phyloP scores from a whole-genome alignment of 2,888 invertebrate genomes.

The Athrips mouffetella region DNA sequence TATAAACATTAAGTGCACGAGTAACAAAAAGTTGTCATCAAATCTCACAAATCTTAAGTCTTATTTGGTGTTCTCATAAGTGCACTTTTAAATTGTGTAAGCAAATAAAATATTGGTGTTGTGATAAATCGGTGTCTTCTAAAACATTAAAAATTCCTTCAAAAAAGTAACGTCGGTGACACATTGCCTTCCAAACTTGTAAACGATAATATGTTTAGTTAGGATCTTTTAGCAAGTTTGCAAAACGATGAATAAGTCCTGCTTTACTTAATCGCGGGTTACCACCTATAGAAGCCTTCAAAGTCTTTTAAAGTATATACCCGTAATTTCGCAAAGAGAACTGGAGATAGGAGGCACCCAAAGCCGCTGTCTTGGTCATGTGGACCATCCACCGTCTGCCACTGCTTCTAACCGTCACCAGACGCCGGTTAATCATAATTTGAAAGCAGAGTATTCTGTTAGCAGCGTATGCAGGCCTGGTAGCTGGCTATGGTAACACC shows the following conservation, averaged over 20 bases:
- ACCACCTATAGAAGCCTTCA: not conserved
- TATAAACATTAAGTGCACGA: not conserved
- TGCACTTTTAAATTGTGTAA: slow-evolving; percentile 5
- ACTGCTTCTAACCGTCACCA: slow-evolving; percentile 32
- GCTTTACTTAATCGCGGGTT: not conserved
- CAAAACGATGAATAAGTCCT: not conserved
- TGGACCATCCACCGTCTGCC: slow-evolving; percentile 56
- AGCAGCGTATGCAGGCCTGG: not conserved
- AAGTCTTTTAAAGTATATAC: not conserved
- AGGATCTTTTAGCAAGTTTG: not conserved
- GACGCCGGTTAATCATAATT: not conserved
- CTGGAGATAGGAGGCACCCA: slow-evolving; percentile 60
- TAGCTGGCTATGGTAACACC: not conserved
- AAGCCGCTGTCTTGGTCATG: slow-evolving; percentile 44
- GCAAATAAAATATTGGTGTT: not conserved
- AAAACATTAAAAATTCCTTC: not conserved
- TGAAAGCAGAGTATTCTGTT: not conserved
- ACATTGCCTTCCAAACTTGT: slow-evolving; percentile 3
- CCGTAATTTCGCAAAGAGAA: not conserved
- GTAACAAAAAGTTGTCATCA: not conserved
- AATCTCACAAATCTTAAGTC: not conserved
- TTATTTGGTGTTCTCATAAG: not conserved
- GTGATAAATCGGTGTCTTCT: not conserved
- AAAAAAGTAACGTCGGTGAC: slow-evolving; percentile 1
- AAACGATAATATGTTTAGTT: not conserved